Percentiles rank a stretch among this genome's conserved stretches.
These are phyloP conservation scores for Drosophila varians DNA, from an alignment of 1,140 invertebrate species.

Conservation along the genomic window DNA sequence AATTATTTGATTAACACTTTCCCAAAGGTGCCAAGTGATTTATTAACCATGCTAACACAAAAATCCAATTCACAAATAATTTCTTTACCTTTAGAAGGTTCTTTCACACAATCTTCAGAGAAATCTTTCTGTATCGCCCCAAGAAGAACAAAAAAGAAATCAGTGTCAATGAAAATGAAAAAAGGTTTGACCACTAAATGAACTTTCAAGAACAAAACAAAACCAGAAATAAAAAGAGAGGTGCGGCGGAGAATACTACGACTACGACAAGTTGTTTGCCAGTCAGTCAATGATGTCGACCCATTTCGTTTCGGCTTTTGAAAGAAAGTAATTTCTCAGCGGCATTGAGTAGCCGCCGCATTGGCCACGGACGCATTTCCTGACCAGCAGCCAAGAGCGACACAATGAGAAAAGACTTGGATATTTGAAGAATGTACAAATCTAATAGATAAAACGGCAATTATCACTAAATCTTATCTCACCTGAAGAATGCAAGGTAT, in stretches of 20 bases:
- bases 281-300: conserved; percentile 67
- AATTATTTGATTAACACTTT: conserved; percentile 3
- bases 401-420: conserved; percentile 13
- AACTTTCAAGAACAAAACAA: conserved; percentile 66
- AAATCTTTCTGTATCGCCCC: conserved; percentile 37
- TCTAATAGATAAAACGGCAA: not conserved
- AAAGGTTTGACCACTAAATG: conserved; percentile 50
- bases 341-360: conserved; percentile 38
- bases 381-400: conserved; percentile 26
- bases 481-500: not conserved
- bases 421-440: not conserved
- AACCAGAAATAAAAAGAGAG: conserved; percentile 23
- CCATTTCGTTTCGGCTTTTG: conserved; percentile 58
- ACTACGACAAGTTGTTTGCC: conserved; percentile 42
- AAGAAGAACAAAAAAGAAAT: conserved; percentile 72
- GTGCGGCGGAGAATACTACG: conserved; percentile 26
- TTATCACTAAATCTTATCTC: not conserved
- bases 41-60: not conserved
- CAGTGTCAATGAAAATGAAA: conserved; percentile 76
- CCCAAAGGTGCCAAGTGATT: conserved; percentile 1
- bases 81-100: conserved; percentile 9
- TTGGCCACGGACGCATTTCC: conserved; percentile 23
- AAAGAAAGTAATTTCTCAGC: conserved; percentile 75
- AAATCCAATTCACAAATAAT: conserved; percentile 13
- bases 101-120: conserved; percentile 24